A percentile compares a stretch with the other conserved stretches of the same genome.
phyloP scores from a whole-genome alignment of 1,140 invertebrate genomes.

The Panagrolaimus sp. region DNA sequence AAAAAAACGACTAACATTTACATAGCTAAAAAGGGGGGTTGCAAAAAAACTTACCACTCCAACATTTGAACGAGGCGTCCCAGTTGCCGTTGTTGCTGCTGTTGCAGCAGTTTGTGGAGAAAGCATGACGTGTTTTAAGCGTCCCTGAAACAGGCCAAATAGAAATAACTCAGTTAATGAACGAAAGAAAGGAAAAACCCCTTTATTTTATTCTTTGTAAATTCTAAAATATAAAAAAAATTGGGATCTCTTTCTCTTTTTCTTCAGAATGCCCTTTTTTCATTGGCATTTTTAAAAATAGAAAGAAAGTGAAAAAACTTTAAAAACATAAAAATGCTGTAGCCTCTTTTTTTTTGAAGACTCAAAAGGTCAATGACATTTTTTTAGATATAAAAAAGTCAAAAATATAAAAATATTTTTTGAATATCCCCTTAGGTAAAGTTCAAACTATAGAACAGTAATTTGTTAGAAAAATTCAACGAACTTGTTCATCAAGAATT shows the following conservation, averaged over 20 bases:
- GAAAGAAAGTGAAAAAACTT: conserved; percentile 5
- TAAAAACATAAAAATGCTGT: not conserved
- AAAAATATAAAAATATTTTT: not conserved
- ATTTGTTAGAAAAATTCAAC: not conserved
- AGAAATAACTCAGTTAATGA: too few relatives aligned
- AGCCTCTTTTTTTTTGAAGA: not conserved
- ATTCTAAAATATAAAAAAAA: too few relatives aligned
- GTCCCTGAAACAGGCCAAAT: not conserved
- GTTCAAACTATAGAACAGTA: not conserved
- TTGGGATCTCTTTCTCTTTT: not conserved
- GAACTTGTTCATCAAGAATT: conserved; percentile 38
- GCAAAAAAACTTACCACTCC: not conserved
- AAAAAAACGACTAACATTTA: not conserved
- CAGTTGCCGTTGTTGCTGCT: not conserved
- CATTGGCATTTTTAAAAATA: conserved; percentile 3
- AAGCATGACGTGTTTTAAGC: conserved; percentile 14
- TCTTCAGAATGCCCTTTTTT: not conserved
- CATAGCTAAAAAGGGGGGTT: not conserved
- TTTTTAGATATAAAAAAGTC: not conserved
- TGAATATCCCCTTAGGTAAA: not conserved
- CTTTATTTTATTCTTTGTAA: too few relatives aligned
- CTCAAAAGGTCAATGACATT: conserved; percentile 6
- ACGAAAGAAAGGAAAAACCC: conserved; percentile 9
- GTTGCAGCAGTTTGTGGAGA: conserved; percentile 1
- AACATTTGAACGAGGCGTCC: not conserved